Percentiles rank a stretch among this genome's conserved stretches.
phyloP scores from a whole-genome alignment of 2,113 vertebrate species.

The Pholis gunnellus region DNA sequence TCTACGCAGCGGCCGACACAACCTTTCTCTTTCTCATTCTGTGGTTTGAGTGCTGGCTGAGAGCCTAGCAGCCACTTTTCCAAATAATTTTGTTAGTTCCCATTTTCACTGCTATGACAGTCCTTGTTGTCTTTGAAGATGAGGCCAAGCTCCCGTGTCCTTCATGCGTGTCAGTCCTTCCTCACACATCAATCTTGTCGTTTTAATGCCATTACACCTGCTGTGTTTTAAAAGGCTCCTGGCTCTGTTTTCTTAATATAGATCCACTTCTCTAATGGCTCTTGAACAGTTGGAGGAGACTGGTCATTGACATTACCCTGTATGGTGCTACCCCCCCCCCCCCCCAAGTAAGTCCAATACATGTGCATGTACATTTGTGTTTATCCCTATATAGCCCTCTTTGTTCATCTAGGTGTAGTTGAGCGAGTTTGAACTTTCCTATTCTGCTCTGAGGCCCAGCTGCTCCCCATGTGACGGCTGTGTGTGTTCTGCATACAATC shows the following conservation, averaged over 20 bases:
- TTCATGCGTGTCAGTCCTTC: slow-evolving; percentile 62
- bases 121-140: slow-evolving; percentile 68
- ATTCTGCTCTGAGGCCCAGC: slow-evolving; percentile 62
- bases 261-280: slow-evolving; percentile 10
- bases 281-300: slow-evolving; percentile 17
- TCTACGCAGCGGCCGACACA: slow-evolving; percentile 42
- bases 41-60: slow-evolving; percentile 63
- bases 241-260: slow-evolving; percentile 31
- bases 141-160: slow-evolving; percentile 60
- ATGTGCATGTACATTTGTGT: slow-evolving; percentile 16
- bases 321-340: slow-evolving; percentile 3
- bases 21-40: slow-evolving; percentile 46
- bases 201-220: slow-evolving; percentile 65
- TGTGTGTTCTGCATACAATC: slow-evolving; percentile 77
- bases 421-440: slow-evolving; percentile 61
- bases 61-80: slow-evolving; percentile 77
- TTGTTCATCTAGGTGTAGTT: slow-evolving; percentile 57
- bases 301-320: background rate
- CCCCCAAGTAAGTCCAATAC: background rate
- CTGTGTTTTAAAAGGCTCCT: slow-evolving; percentile 43
- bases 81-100: slow-evolving; percentile 77
- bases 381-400: slow-evolving; percentile 17
- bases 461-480: slow-evolving; percentile 66
- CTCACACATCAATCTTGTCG: slow-evolving; percentile 55
- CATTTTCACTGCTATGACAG: slow-evolving; percentile 62